Evolutionary conservation across 2,113 vertebrate genomes (phyloP), one percentile per base, ranked within the genome.

Genomic region (Suricata suricatta): DNA sequence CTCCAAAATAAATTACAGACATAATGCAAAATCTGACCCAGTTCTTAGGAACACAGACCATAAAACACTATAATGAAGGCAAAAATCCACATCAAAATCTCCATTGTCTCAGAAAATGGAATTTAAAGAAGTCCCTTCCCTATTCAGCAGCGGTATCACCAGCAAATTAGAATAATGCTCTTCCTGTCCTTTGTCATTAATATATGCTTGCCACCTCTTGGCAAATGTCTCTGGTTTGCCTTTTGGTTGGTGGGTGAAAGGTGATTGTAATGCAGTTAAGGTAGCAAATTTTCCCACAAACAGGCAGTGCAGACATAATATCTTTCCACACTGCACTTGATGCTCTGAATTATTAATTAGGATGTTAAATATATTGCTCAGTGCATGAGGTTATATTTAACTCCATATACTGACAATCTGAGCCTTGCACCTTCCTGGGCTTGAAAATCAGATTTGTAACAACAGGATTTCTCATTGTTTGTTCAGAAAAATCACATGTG

Each of bases 341-440:
- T 77, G 69, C 81, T 92, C 90, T 97, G 84, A 97, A 96, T 97
- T 97, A 97, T 97, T 97, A 98, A 98, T 89, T 72, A 71, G 83
- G 81, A 95, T 74, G 64, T 89, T 88, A 90, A 96, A 90, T 97
- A 66, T 94, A 98, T 76, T 86, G 86, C 50, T 94, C 84, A 81
- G 90, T 95, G 82, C 74, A 83, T 47, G 81, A 92, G 88, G 89
- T 97, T 97, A 96, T 94, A 97, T 93, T 96, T 97, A 97, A 96
- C 41, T 92, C 81, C 84, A 52, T 41, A 69, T 81, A 66, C 29
- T 88, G 84, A 81, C 4, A n/a, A n/a, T 90, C 81, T 79, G 57
- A 92, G 93, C 57, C 97, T 96, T 82, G 69, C 82, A 88, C 69
- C 68, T 95, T 97, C 74, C 84, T 74, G 72, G 63, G 47, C 74